Percentiles rank a stretch among this genome's conserved stretches.
phyloP scores from a whole-genome alignment of 2,888 invertebrate species.

The Mystacides longicornis region DNA sequence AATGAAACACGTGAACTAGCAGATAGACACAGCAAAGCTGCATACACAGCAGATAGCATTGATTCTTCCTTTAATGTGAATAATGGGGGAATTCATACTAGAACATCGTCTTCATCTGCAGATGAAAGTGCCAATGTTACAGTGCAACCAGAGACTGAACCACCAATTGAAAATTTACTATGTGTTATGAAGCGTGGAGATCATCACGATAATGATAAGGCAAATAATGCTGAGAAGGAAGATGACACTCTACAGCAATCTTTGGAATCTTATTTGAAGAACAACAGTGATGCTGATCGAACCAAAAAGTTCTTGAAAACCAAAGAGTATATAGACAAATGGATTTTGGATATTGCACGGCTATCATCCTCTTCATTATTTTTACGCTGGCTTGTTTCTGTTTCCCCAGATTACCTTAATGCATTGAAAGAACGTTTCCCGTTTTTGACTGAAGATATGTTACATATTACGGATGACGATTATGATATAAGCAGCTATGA shows the following conservation, averaged over 20 bases:
- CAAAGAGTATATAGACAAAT: constrained; percentile 27
- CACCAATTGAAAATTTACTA: not conserved
- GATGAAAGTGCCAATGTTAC: not conserved
- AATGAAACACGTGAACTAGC: constrained; percentile 10
- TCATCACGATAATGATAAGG: not conserved
- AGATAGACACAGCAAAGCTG: constrained; percentile 29
- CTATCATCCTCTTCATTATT: not conserved
- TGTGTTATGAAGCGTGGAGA: not conserved
- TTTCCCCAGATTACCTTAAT: not conserved
- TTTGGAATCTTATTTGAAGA: constrained; percentile 16
- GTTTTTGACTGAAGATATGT: not conserved
- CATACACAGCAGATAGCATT: not conserved
- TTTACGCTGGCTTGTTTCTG: not conserved
- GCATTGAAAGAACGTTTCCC: not conserved
- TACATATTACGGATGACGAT: not conserved
- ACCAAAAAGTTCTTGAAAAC: constrained; percentile 27
- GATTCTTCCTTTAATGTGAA: not conserved
- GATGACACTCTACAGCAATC: constrained; percentile 25
- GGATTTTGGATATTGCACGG: constrained; percentile 32
- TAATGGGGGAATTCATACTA: not conserved
- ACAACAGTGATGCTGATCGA: constrained; percentile 9
- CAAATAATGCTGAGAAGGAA: constrained; percentile 31
- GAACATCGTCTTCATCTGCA: not conserved
- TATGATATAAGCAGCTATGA: not conserved
- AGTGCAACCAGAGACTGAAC: not conserved